Percentiles rank a stretch among this genome's conserved stretches.
Conservation (phyloP, 2,888 invertebrate genomes). For the Frankliniella intonsa region DNA sequence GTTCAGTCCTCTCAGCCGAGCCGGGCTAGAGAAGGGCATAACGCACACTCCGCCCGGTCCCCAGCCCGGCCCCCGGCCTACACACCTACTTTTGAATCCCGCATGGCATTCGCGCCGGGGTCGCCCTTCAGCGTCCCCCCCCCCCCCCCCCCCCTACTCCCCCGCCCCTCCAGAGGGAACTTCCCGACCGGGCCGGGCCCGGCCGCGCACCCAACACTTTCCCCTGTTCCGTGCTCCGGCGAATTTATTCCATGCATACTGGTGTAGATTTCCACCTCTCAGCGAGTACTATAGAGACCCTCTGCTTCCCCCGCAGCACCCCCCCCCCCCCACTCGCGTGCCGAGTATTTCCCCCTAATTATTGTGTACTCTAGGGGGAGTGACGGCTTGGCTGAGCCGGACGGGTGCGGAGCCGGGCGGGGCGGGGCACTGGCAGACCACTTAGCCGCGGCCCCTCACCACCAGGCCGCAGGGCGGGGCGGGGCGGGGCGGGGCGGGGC, state of each 20-base stretch:
- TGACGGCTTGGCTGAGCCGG: background rate
- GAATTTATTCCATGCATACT: slow-evolving; percentile 25
- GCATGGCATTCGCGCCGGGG: too few species aligned
- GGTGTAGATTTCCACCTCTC: background rate
- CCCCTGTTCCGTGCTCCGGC: background rate
- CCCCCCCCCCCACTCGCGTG: background rate
- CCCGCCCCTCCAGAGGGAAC: background rate
- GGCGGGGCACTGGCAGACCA: background rate
- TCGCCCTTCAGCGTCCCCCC: background rate
- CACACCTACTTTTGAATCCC: too few species aligned
- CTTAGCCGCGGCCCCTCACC: background rate
- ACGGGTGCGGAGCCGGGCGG: background rate
- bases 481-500: background rate
- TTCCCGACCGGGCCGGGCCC: background rate
- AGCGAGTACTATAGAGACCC: background rate
- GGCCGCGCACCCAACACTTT: background rate
- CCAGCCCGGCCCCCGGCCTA: too few species aligned
- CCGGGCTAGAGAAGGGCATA: too few species aligned
- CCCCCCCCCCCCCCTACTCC: background rate
- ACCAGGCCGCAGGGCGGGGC: background rate
- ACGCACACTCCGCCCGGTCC: too few species aligned
- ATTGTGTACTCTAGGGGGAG: slow-evolving; percentile 11
- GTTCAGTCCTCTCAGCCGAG: too few species aligned
- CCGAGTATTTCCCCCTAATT: slow-evolving; percentile 22
- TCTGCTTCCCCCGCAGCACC: background rate